Evolutionary conservation across 2,113 vertebrate genomes (phyloP), one percentile per base, ranked within the genome.

Genomic region (Trematomus loennbergii): DNA sequence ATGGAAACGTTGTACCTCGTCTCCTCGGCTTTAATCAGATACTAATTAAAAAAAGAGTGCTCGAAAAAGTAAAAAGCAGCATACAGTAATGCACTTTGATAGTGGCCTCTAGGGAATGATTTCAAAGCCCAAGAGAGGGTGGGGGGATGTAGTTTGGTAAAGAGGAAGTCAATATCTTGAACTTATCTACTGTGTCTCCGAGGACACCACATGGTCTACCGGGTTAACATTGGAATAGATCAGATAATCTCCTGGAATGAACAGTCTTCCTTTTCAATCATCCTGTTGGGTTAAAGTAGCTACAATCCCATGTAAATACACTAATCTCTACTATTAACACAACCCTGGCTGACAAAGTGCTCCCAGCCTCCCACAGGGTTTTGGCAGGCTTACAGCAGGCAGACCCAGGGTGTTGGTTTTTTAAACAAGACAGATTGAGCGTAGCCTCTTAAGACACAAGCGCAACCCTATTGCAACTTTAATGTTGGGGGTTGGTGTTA

Each of bases 311-410:
- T 90, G 89, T 92, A 91, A 92, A 93, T 91, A 85, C 91, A 85
- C 78, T 94, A 92, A 92, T 93, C 91, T 93, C 75, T 18, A 85
- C 84, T 91, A 89, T 90, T 91, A 92, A 89, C 89, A 93, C 83
- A 82, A 69, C 74, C 72, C 79, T 43, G n/a, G 74, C 81, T 64
- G 87, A 85, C 88, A 88, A 90, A 93, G 84, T 87, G 85, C 81
- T 82, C 72, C 71, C 52, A 8, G 83, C 69, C 88, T 86, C 88
- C 88, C 86, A 74, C 82, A 57, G 91, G 84, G 89, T 66, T 85
- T 81, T 74, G 85, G 78, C 79, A 75, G 79, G 88, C 87, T 91
- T 92, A 89, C 79, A 78, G 71, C 86, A 82, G 84, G 57, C 83
- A 67, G 67, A 68, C 65, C 75, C 74, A 40, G 84, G 85, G 79